Percentiles rank a stretch among this genome's conserved stretches.
phyloP scores from a whole-genome alignment of 2,888 invertebrate species.

The Nomada ferruginata region DNA sequence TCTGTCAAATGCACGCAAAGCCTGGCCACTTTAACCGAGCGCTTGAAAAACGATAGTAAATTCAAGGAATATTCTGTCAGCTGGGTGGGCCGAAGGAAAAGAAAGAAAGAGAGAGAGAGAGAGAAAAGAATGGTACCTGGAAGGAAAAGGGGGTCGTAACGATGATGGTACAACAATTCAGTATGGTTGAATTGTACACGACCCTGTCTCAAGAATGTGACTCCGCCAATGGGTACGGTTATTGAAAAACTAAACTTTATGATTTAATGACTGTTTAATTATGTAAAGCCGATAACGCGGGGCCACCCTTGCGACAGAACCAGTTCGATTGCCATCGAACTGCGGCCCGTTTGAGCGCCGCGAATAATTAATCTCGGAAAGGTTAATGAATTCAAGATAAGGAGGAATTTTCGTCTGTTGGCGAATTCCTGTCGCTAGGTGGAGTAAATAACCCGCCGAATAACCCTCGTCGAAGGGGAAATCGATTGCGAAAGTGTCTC shows the following conservation, averaged over 20 bases:
- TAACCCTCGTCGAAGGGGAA: background rate
- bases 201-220: too few species aligned
- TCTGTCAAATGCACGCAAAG: conserved; percentile 57
- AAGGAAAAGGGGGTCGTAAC: background rate
- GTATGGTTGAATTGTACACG: too few species aligned
- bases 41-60: conserved; percentile 15
- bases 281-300: conserved; percentile 20
- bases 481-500: background rate
- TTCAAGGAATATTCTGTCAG: conserved; percentile 18
- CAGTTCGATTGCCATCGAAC: conserved; percentile 41
- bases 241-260: conserved; percentile 18
- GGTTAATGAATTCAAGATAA: conserved; percentile 54
- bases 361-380: conserved; percentile 55
- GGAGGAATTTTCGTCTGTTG: conserved; percentile 30
- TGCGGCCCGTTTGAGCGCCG: conserved; percentile 21
- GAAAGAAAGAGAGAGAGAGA: background rate
- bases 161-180: background rate
- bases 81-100: background rate
- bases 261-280: conserved; percentile 39
- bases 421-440: conserved; percentile 25
- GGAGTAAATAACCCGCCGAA: background rate
- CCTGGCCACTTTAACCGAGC: conserved; percentile 4
- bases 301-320: conserved; percentile 48
- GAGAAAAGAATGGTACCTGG: background rate
- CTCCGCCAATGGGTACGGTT: too few species aligned